These are phyloP conservation scores for Pseudorasbora parva DNA, from an alignment of 2,113 vertebrate genomes.

Conservation along the genomic window DNA sequence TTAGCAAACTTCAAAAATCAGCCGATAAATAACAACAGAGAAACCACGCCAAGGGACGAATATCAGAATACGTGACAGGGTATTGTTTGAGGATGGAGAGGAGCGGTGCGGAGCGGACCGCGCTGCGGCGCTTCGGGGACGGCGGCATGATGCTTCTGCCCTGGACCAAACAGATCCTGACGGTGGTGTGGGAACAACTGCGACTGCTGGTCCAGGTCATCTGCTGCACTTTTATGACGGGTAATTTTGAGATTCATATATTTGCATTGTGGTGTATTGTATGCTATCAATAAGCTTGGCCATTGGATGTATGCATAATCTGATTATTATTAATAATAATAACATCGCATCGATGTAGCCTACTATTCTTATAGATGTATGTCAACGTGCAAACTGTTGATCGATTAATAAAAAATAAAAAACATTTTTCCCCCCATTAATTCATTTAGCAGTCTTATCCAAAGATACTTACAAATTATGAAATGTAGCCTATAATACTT, in stretches of 20 bases:
- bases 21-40: constrained; percentile 58
- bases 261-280: background rate
- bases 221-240: constrained; percentile 75
- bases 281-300: background rate
- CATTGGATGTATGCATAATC: background rate
- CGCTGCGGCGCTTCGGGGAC: constrained; percentile 71
- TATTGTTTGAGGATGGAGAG: constrained; percentile 63
- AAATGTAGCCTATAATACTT: too few relatives aligned
- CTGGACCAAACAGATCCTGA: constrained; percentile 76
- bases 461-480: too few relatives aligned
- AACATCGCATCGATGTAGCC: too few relatives aligned
- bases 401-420: too few relatives aligned
- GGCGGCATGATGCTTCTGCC: constrained; percentile 73
- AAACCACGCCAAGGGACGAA: constrained; percentile 61
- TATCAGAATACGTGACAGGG: constrained; percentile 76
- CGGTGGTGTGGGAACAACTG: constrained; percentile 76
- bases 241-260: constrained; percentile 57
- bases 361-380: too few relatives aligned
- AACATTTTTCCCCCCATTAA: too few relatives aligned
- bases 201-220: constrained; percentile 77
- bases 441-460: too few relatives aligned
- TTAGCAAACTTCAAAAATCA: constrained; percentile 48
- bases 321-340: background rate
- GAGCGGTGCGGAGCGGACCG: constrained; percentile 52
- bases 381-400: too few relatives aligned